Evolutionary conservation across 2,888 invertebrate species (phyloP).

Genomic region (Nomada ferruginata): DNA sequence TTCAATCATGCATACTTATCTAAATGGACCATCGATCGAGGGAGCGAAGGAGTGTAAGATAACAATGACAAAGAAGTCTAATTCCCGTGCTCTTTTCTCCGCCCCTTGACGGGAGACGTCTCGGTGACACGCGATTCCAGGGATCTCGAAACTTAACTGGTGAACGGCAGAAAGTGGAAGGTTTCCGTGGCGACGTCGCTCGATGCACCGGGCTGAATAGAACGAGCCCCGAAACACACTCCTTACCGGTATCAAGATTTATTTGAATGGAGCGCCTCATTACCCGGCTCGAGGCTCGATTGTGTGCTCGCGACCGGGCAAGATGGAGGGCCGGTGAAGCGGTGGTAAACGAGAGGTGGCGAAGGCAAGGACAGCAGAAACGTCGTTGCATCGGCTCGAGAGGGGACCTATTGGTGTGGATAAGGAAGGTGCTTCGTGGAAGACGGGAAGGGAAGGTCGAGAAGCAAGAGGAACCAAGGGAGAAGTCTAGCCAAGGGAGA

Average conservation of each 20-base stretch:
- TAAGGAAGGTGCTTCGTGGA: slow-evolving; percentile 39
- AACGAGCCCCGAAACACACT: slow-evolving; percentile 80
- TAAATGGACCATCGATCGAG: background rate
- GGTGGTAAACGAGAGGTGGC: slow-evolving; percentile 61
- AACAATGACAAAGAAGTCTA: background rate
- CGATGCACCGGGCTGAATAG: slow-evolving; percentile 70
- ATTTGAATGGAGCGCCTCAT: slow-evolving; percentile 83
- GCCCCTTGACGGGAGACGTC: background rate
- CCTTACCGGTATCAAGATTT: slow-evolving; percentile 81
- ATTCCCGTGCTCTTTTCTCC: background rate
- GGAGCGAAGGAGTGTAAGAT: background rate
- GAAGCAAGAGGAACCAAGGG: slow-evolving; percentile 45
- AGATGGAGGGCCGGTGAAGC: slow-evolving; percentile 55
- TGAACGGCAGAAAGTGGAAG: slow-evolving; percentile 44
- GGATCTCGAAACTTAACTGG: slow-evolving; percentile 3
- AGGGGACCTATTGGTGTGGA: slow-evolving; percentile 14
- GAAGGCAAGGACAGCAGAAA: slow-evolving; percentile 47
- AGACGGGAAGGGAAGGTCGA: slow-evolving; percentile 44
- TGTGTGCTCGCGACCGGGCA: slow-evolving; percentile 77
- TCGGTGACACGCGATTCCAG: slow-evolving; percentile 1
- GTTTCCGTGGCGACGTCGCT: slow-evolving; percentile 54
- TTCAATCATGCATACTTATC: background rate
- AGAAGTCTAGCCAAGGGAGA: background rate
- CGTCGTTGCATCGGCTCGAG: slow-evolving; percentile 47
- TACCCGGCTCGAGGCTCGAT: slow-evolving; percentile 80